A percentile compares a stretch with the other conserved stretches of the same genome.
phyloP scores from a whole-genome alignment of 2,797 vertebrate genomes.

The Galago senegalensis region DNA sequence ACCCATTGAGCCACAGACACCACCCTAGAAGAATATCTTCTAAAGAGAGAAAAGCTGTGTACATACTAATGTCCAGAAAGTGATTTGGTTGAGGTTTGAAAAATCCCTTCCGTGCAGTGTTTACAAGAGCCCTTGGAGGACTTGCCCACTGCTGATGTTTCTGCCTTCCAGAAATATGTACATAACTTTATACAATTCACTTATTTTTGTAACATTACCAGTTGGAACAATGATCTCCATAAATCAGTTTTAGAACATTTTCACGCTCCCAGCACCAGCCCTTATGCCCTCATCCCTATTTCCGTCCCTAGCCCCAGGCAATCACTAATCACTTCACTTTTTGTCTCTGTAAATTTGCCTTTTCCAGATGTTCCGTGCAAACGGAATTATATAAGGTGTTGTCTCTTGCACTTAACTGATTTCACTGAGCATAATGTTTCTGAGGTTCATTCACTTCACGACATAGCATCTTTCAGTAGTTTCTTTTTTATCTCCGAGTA shows the following conservation, averaged over 20 bases:
- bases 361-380: background rate
- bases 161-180: background rate
- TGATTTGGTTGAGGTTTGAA: background rate
- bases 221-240: background rate
- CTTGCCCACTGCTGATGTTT: background rate
- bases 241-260: background rate
- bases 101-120: background rate
- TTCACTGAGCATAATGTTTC: background rate
- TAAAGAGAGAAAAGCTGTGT: background rate
- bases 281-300: background rate
- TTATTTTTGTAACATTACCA: constrained; percentile 3
- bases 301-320: background rate
- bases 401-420: background rate
- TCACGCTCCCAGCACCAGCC: background rate
- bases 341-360: background rate
- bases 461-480: background rate
- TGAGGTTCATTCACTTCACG: background rate
- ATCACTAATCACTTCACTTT: background rate
- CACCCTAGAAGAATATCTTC: background rate
- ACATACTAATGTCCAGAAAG: background rate
- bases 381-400: background rate
- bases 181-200: background rate
- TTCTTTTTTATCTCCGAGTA: background rate
- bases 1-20: too few species aligned
- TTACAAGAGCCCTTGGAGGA: background rate